Base-by-base conservation (phyloP, 2,888 invertebrate genomes). In the Caenorhabditis uteleia region DNA sequence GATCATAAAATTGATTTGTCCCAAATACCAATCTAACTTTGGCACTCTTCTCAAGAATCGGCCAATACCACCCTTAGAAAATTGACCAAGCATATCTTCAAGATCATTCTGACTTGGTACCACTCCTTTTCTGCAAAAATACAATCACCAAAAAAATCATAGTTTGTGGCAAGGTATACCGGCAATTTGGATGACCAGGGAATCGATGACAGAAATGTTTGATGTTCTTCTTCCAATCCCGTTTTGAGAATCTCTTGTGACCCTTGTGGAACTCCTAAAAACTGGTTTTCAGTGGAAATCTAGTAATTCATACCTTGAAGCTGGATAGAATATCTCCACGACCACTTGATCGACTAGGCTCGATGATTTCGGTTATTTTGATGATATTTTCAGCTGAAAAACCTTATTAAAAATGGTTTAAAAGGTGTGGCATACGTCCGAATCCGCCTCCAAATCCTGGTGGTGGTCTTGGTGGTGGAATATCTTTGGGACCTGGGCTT, bases 171-270 rank as follows among this genome's bases (percentile, higher is more conserved):
- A 34, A 7, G 3, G 10, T 27, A 14, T 51, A 68, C 68, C 67
- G 47, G 64, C 74, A 74, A 25, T 62, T 61, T 33, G 66, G 70
- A 62, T 74, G 70, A 33, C 65, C 65, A 12, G 74, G 74, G 46
- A 64, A 74, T 20, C 68, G 48, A 16, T 67, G 54, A 59, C 74
- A 74, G 45, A 74, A 71, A 23, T 62, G 59, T 23, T 44, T 45
- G 3, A 61, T 58, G 10, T 69, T 68, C 10, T 42, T 18, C 31
- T 55, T 42, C 72, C 72, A 73, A 29, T 69, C 59, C 36, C 25
- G 43, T 14, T 27, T 27, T 2, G 48, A 48, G 7, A 64, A 33
- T 12, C 48, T 42, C 5, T 53, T 51, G 26, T 57, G 56, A 10
- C 40, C 48, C 12, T 49, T 47, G 29, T 64, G 57, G 18, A 53